A percentile compares a stretch with the other conserved stretches of the same genome.
Conservation (phyloP, 2,888 invertebrate species). For the Pyrrhia umbra region DNA sequence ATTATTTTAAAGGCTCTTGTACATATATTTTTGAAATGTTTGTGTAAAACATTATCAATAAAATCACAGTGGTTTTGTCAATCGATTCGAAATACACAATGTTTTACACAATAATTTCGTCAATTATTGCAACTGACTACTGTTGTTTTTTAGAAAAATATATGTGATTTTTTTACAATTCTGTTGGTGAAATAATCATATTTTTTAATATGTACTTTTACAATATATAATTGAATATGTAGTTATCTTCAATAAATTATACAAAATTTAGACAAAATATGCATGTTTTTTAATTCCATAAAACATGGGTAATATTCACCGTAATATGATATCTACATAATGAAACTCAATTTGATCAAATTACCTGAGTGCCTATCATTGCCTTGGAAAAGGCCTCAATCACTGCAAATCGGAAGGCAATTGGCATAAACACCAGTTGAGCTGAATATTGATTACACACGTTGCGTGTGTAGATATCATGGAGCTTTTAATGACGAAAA, state of each 20-base stretch:
- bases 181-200: conserved; percentile 6
- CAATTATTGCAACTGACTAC: background rate
- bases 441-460: conserved; percentile 10
- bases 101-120: conserved; percentile 5
- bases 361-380: conserved; percentile 16
- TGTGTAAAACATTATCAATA: background rate
- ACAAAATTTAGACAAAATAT: background rate
- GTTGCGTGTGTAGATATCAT: background rate
- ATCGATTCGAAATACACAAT: background rate
- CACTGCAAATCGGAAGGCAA: conserved; percentile 28
- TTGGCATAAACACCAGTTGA: conserved; percentile 18
- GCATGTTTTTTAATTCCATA: background rate
- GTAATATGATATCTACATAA: conserved; percentile 1
- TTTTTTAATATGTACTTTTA: conserved; percentile 3
- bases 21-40: too few relatives aligned
- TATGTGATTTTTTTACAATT: conserved; percentile 7
- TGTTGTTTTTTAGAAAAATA: background rate
- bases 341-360: conserved; percentile 20
- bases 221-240: conserved; percentile 2
- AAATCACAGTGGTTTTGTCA: background rate
- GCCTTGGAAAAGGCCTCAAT: conserved; percentile 29
- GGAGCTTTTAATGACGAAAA: background rate
- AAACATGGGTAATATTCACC: background rate
- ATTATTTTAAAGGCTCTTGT: background rate
- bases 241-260: conserved; percentile 21